A percentile compares a stretch with the other conserved stretches of the same genome.
Evolutionary conservation across 2,888 invertebrate species (phyloP).

Genomic region (Aspidiotus rigidus): DNA sequence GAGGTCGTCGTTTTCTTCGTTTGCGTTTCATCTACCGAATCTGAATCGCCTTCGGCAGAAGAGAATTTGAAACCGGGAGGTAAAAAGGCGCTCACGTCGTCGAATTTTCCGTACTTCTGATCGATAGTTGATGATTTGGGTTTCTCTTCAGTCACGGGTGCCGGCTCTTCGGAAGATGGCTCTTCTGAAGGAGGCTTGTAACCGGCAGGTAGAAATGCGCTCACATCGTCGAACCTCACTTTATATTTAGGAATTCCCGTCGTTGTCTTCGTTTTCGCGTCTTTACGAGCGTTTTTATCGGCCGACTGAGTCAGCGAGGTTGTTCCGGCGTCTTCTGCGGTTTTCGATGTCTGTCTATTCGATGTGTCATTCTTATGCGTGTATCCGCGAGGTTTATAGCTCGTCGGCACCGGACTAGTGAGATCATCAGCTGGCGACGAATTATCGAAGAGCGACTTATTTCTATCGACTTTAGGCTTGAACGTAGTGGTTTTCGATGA

Average conservation of each 20-base stretch:
- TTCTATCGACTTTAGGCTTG: slow-evolving; percentile 38
- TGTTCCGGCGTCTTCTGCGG: slow-evolving; percentile 32
- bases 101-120: slow-evolving; percentile 36
- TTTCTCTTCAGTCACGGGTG: not conserved
- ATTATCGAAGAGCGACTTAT: slow-evolving; percentile 39
- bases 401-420: slow-evolving; percentile 49
- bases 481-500: slow-evolving; percentile 38
- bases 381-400: slow-evolving; percentile 45
- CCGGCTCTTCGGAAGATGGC: not conserved
- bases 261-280: slow-evolving; percentile 36
- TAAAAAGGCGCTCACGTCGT: slow-evolving; percentile 48
- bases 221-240: slow-evolving; percentile 43
- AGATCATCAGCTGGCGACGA: slow-evolving; percentile 40
- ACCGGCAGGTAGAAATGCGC: slow-evolving; percentile 54
- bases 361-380: slow-evolving; percentile 39
- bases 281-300: slow-evolving; percentile 21
- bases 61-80: slow-evolving; percentile 52
- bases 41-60: not conserved
- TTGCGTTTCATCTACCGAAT: not conserved
- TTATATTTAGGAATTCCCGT: slow-evolving; percentile 39
- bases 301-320: slow-evolving; percentile 34
- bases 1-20: slow-evolving; percentile 1
- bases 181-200: slow-evolving; percentile 44
- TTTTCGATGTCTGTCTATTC: slow-evolving; percentile 35
- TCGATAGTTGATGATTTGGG: not conserved